A percentile compares a stretch with the other conserved stretches of the same genome.
Evolutionary conservation across 2,888 invertebrate species (phyloP).

Genomic region (Ommatoiulus sabulosus): DNA sequence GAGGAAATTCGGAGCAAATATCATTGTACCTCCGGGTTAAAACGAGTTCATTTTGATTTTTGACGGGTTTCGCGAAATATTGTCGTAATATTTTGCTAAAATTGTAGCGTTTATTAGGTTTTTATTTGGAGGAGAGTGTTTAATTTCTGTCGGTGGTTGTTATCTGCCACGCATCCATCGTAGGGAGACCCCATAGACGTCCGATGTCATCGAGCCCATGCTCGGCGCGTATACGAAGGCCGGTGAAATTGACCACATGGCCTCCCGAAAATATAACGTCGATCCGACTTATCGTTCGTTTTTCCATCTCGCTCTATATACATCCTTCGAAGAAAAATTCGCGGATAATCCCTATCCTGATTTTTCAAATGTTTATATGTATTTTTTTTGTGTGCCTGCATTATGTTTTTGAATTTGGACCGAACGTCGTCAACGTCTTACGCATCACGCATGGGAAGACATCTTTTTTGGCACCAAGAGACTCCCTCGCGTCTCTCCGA

Average conservation of each 20-base stretch:
- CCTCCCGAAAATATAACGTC: neutral
- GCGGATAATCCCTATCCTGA: neutral
- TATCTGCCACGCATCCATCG: neutral
- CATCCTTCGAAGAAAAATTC: conserved; percentile 18
- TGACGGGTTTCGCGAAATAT: too few relatives aligned
- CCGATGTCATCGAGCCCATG: conserved; percentile 45
- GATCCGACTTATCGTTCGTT: conserved; percentile 37
- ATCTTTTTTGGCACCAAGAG: neutral
- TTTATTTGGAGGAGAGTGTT: neutral
- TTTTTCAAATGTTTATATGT: conserved; percentile 5
- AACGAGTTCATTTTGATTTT: too few relatives aligned
- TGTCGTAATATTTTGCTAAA: too few relatives aligned
- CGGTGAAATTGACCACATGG: conserved; percentile 40
- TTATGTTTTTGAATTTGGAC: too few relatives aligned
- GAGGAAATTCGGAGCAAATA: too few relatives aligned
- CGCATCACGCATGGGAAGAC: neutral
- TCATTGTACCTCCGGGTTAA: too few relatives aligned
- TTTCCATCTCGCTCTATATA: conserved; percentile 23
- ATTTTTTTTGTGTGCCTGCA: too few relatives aligned
- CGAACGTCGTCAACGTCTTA: neutral
- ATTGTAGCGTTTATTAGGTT: too few relatives aligned
- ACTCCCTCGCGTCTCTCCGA: neutral
- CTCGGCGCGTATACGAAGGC: too few relatives aligned
- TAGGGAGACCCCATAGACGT: neutral
- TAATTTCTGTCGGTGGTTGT: conserved; percentile 29